Evolutionary conservation across 2,113 vertebrate genomes (phyloP).

Genomic region (Callithrix jacchus): DNA sequence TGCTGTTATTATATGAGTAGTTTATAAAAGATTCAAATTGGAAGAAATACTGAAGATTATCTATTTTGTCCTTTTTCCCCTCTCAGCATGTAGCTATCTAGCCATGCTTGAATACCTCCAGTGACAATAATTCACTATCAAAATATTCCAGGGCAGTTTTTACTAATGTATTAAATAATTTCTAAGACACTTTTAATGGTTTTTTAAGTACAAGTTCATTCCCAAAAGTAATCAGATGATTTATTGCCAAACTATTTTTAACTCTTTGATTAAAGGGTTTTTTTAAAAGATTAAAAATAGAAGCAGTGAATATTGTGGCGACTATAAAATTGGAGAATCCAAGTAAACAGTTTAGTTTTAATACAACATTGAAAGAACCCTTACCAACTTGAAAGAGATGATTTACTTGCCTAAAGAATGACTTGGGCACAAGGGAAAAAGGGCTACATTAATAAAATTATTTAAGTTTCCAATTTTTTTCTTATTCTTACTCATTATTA

Average conservation of each 20-base stretch:
- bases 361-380: neutral
- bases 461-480: conserved; percentile 28
- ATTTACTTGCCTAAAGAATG: conserved; percentile 14
- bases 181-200: neutral
- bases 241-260: neutral
- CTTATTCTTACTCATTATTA: conserved; percentile 45
- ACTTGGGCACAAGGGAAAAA: neutral
- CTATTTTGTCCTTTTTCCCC: neutral
- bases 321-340: conserved; percentile 1
- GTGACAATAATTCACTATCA: neutral
- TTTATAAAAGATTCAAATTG: neutral
- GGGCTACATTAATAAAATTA: conserved; percentile 14
- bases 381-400: neutral
- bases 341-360: neutral
- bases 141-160: neutral
- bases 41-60: neutral
- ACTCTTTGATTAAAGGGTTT: neutral
- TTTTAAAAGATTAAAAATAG: neutral
- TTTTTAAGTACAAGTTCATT: neutral
- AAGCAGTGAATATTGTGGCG: neutral
- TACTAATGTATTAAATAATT: neutral
- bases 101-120: neutral
- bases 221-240: conserved; percentile 15
- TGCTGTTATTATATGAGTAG: neutral
- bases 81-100: neutral